Base-by-base conservation (phyloP, 37 sponge, comb jelly and placozoan genomes). In the Diacarnus erythraeanus region DNA sequence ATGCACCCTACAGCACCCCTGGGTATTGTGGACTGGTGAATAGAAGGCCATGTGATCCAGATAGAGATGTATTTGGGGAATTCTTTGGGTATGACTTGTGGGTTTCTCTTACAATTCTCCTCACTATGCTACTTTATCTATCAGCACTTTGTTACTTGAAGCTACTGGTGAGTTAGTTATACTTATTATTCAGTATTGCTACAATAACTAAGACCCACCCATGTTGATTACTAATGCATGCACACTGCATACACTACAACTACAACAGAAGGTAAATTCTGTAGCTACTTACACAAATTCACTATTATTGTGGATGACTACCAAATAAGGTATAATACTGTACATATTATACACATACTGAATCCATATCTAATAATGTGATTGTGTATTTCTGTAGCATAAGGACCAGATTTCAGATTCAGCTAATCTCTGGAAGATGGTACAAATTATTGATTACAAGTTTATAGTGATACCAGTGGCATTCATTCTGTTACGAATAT, bases 21-120 rank as follows among this genome's bases (percentile, higher is more conserved):
- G 92, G 92, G 2, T 91, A 87, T 87, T 91, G 92, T 41, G 57
- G 71, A n/a, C 51, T 60, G 2, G 77, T 85, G 2, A 12, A 59
- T 0, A 23, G 36, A 2, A 27, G 66, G 29, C 60, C 76, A 0
- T 20, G 33, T 12, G 51, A 47, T 47, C 51, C 51, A 15, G 10
- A 47, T 15, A 47, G 64, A 8, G 64, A 61, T 8, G 30, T 23
- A 61, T 61, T 23, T 61, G 64, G 18, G 5, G 64, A 75, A 31
- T 37, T 83, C 17, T 38, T 86, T 42, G 67, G 75, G 9, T 74
- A 79, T 34, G 64, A 86, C 40, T 31, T 86, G 57, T 86, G 86
- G 86, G 34, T 79, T 10, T 72, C 29, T 39, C 58, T 86, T 15
- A 79, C 86, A 0, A 78, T 78, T 31, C 15, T 72, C 37, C 57